Percentiles rank a stretch among this genome's conserved stretches.
These are phyloP conservation scores for Tylochromis polylepis DNA, from an alignment of 2,113 vertebrate species.

Conservation along the genomic window DNA sequence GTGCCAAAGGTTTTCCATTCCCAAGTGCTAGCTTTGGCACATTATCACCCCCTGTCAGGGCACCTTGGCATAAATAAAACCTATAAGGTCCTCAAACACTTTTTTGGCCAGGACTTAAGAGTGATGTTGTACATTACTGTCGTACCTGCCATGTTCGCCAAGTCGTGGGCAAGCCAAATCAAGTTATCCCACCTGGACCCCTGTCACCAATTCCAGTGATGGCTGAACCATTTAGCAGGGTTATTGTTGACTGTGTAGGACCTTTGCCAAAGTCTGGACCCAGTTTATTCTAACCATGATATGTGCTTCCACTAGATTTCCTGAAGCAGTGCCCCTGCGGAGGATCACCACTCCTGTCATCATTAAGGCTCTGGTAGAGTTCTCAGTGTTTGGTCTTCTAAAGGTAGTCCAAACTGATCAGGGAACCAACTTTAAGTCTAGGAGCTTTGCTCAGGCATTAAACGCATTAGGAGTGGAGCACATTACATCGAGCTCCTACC, in stretches of 20 bases:
- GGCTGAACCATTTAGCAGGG: background rate
- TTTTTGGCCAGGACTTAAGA: no score
- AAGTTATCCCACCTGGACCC: background rate
- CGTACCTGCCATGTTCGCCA: background rate
- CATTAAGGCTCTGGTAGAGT: background rate
- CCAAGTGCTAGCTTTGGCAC: no score
- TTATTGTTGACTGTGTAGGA: no score
- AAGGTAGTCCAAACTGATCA: background rate
- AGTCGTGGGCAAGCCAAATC: background rate
- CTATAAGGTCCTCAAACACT: no score
- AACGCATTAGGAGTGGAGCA: background rate
- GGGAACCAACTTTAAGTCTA: background rate
- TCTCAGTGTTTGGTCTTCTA: background rate
- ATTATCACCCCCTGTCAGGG: no score
- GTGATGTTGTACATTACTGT: background rate
- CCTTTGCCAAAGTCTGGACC: background rate
- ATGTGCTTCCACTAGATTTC: background rate
- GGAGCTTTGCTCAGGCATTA: background rate
- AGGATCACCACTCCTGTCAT: background rate
- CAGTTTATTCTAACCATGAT: background rate
- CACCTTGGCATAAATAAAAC: no score
- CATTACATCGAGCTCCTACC: background rate
- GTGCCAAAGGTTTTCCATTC: no score
- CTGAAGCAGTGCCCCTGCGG: background rate
- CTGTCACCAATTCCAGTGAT: background rate